phyloP scores from a whole-genome alignment of 2,888 invertebrate genomes.

The Hypselothyrea guttata region DNA sequence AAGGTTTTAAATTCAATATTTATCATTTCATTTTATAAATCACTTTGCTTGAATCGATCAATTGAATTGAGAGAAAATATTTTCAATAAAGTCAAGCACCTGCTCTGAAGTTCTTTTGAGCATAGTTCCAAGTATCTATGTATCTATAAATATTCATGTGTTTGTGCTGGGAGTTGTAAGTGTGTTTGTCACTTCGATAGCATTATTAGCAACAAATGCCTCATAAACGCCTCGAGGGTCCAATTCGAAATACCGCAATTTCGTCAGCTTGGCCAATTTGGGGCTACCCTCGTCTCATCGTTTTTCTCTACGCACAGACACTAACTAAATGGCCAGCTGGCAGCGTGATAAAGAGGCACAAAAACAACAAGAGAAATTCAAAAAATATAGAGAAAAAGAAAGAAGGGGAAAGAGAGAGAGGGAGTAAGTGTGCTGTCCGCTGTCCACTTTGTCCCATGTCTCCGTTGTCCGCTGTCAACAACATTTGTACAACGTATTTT shows the following conservation, averaged over 20 bases:
- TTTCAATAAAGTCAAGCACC: too few relatives aligned
- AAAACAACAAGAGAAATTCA: too few relatives aligned
- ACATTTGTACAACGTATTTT: constrained; percentile 68
- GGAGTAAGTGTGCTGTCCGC: constrained; percentile 28
- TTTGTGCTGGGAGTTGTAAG: too few relatives aligned
- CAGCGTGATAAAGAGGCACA: too few relatives aligned
- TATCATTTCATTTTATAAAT: too few relatives aligned
- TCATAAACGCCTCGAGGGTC: constrained; percentile 50
- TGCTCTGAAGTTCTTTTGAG: too few relatives aligned
- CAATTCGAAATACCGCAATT: constrained; percentile 49
- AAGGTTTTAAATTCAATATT: too few relatives aligned
- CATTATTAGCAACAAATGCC: constrained; percentile 74
- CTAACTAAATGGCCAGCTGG: constrained; percentile 55
- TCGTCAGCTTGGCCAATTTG: constrained; percentile 64
- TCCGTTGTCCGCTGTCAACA: constrained; percentile 70
- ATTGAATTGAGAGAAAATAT: too few relatives aligned
- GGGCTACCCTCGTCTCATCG: constrained; percentile 57
- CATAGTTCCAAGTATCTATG: neutral
- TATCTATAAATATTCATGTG: neutral
- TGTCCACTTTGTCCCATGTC: constrained; percentile 7
- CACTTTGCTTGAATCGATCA: too few relatives aligned
- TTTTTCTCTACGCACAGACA: constrained; percentile 16
- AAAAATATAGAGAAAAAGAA: too few relatives aligned
- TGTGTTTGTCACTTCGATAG: constrained; percentile 60
- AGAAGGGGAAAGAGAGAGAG: constrained; percentile 9